These are phyloP conservation scores for Thamnophis elegans DNA, from an alignment of 2,797 vertebrate genomes.

Conservation along the genomic window DNA sequence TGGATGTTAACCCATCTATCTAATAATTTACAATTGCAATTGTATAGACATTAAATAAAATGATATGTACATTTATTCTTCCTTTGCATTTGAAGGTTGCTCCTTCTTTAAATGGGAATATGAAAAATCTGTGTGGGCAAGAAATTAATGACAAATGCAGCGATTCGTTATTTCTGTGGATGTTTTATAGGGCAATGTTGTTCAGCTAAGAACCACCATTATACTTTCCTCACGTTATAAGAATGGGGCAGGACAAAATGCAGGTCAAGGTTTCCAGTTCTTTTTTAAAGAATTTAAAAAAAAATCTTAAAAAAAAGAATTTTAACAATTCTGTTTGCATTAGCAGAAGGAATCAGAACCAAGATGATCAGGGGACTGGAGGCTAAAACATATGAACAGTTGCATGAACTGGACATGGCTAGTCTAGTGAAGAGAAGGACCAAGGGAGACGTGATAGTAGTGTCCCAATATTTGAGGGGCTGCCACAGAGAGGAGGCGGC, in stretches of 20 bases:
- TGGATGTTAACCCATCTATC: background rate
- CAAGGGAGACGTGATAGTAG: too few relatives aligned
- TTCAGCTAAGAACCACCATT: background rate
- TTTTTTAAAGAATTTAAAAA: too few relatives aligned
- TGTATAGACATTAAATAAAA: background rate
- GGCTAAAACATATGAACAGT: too few relatives aligned
- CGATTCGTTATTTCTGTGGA: background rate
- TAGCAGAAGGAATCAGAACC: too few relatives aligned
- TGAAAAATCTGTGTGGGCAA: background rate
- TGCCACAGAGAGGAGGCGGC: too few relatives aligned
- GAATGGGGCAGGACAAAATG: background rate
- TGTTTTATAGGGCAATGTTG: background rate
- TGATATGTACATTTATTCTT: background rate
- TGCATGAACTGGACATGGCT: too few relatives aligned
- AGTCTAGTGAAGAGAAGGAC: too few relatives aligned
- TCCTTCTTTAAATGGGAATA: background rate
- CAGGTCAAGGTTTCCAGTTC: background rate
- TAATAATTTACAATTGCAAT: background rate
- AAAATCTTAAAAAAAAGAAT: too few relatives aligned
- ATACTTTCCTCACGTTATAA: background rate
- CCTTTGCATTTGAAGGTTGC: background rate
- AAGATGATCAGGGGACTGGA: too few relatives aligned
- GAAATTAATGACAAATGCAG: background rate
- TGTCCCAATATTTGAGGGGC: too few relatives aligned
- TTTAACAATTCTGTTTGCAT: too few relatives aligned